Evolutionary conservation across 2,888 invertebrate genomes (phyloP).

Genomic region (Chymomyza procnemis): DNA sequence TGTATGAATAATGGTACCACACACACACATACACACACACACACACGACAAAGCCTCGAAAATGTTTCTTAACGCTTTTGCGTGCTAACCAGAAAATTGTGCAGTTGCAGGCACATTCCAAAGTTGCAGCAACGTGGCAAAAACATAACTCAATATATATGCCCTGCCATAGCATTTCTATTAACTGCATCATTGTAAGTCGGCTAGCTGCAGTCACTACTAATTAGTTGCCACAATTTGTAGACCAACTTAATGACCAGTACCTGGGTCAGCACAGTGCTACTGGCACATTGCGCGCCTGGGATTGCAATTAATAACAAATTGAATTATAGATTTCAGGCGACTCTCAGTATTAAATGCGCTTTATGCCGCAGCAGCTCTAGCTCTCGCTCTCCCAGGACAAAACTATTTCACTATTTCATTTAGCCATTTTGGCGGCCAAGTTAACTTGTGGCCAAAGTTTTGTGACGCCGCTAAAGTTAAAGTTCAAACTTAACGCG

Average conservation of each 20-base stretch:
- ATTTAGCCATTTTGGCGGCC: slow-evolving; percentile 35
- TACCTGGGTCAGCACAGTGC: too few species aligned
- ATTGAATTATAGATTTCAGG: slow-evolving; percentile 54
- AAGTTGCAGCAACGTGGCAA: neutral
- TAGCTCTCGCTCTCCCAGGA: neutral
- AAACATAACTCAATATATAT: neutral
- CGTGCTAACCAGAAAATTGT: neutral
- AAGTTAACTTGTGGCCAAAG: slow-evolving; percentile 40
- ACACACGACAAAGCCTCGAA: neutral
- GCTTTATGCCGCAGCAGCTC: neutral
- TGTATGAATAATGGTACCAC: neutral
- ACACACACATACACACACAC: too few species aligned
- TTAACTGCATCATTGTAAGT: neutral
- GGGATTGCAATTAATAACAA: slow-evolving; percentile 58
- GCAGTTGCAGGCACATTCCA: neutral
- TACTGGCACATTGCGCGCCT: too few species aligned
- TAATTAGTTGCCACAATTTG: slow-evolving; percentile 2
- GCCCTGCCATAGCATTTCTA: slow-evolving; percentile 1
- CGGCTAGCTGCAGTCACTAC: neutral
- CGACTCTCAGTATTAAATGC: too few species aligned
- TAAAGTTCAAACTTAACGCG: slow-evolving; percentile 37
- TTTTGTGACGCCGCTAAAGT: slow-evolving; percentile 47
- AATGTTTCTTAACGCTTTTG: neutral
- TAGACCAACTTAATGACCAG: neutral
- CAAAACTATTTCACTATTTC: slow-evolving; percentile 47